Evolutionary conservation across 2,113 vertebrate genomes (phyloP).

Genomic region (Galeopterus variegatus): DNA sequence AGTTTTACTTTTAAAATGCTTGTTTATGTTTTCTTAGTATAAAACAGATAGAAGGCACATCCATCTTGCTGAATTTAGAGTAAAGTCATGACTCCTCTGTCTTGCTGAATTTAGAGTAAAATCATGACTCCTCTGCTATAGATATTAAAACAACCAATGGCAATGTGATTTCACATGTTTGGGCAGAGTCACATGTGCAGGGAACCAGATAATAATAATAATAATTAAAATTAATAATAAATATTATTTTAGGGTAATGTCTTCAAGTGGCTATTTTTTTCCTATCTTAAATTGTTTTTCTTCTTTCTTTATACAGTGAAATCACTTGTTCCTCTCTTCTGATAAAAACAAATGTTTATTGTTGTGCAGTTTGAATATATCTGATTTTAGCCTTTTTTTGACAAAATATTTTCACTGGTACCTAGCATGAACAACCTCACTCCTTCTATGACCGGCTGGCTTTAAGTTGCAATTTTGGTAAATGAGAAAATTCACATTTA

Average conservation of each 20-base stretch:
- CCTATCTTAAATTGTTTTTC: neutral
- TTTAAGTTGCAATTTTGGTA: conserved; percentile 37
- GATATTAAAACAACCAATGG: neutral
- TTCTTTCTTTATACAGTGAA: conserved; percentile 36
- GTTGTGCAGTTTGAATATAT: conserved; percentile 11
- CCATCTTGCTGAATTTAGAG: conserved; percentile 48
- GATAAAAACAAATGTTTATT: conserved; percentile 43
- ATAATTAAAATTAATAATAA: neutral
- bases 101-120: conserved; percentile 34
- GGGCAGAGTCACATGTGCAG: neutral
- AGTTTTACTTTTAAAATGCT: conserved; percentile 56
- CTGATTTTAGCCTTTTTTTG: conserved; percentile 53
- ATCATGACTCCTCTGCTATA: conserved; percentile 59
- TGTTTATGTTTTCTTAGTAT: conserved; percentile 46
- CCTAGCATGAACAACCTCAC: neutral
- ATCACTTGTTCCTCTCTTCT: conserved; percentile 38
- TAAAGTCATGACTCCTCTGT: conserved; percentile 59
- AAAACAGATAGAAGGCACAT: neutral
- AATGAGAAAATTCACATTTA: neutral
- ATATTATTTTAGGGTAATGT: conserved; percentile 21
- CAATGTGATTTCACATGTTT: neutral
- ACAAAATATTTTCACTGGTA: conserved; percentile 51
- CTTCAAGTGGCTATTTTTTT: neutral
- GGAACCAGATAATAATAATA: neutral
- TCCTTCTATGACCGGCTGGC: neutral